Conservation (phyloP, 2,797 vertebrate genomes). For the Eutrigla gurnardus region DNA sequence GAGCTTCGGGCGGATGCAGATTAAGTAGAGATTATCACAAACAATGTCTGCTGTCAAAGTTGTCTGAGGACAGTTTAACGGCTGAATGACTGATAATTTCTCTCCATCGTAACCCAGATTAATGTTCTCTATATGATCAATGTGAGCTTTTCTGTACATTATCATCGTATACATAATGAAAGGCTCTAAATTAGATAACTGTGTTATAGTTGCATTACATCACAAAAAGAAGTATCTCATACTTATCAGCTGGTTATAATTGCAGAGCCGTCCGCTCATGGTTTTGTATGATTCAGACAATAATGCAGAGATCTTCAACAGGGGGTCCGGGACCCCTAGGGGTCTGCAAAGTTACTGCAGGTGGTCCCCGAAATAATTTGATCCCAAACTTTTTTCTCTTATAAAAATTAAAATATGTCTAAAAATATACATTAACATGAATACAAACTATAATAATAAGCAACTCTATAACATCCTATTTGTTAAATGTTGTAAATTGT, state of each 20-base stretch:
- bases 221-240: neutral
- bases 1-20: slow-evolving; percentile 52
- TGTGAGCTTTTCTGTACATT: slow-evolving; percentile 12
- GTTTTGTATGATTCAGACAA: neutral
- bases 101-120: slow-evolving; percentile 3
- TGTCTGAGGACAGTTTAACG: slow-evolving; percentile 28
- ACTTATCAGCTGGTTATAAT: neutral
- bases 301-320: too few species aligned
- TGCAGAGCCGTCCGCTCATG: neutral
- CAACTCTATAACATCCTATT: too few species aligned
- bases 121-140: slow-evolving; percentile 14
- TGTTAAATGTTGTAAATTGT: too few species aligned
- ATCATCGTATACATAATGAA: neutral
- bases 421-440: too few species aligned
- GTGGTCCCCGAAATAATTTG: too few species aligned
- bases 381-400: too few species aligned
- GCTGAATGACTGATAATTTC: neutral
- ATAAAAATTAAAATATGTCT: too few species aligned
- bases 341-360: too few species aligned
- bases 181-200: neutral
- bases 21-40: slow-evolving; percentile 64
- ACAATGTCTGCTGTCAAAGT: slow-evolving; percentile 44
- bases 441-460: too few species aligned
- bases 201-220: neutral
- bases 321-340: too few species aligned